These are phyloP conservation scores for Eulithis prunata DNA, from an alignment of 2,888 invertebrate genomes.

Conservation along the genomic window DNA sequence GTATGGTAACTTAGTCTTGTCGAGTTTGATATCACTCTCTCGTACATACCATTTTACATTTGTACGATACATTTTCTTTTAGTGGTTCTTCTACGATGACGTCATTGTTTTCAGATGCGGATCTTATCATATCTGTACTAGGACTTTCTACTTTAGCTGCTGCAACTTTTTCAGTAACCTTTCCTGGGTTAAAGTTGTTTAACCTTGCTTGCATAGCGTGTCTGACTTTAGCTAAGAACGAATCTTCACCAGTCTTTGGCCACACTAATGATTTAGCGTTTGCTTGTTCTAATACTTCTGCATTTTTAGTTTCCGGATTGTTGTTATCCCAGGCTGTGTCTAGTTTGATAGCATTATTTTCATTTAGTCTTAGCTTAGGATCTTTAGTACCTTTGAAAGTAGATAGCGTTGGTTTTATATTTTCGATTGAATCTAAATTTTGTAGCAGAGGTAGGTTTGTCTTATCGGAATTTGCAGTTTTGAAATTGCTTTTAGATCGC, in stretches of 20 bases:
- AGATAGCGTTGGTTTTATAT: conserved; percentile 14
- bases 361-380: conserved; percentile 5
- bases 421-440: conserved; percentile 14
- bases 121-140: conserved; percentile 48
- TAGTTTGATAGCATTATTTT: conserved; percentile 9
- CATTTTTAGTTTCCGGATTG: conserved; percentile 8
- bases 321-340: conserved; percentile 10
- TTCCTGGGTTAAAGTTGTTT: conserved; percentile 32
- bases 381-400: conserved; percentile 15
- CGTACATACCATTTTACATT: conserved; percentile 70
- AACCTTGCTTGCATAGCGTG: conserved; percentile 52
- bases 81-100: conserved; percentile 43
- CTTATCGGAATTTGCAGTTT: conserved; percentile 17
- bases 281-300: conserved; percentile 8
- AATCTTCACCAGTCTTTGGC: conserved; percentile 49
- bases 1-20: too few species aligned
- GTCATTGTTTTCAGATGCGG: conserved; percentile 53
- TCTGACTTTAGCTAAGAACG: conserved; percentile 55
- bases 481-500: conserved; percentile 27
- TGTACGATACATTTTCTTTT: conserved; percentile 69
- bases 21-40: conserved; percentile 46
- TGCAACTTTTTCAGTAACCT: conserved; percentile 9
- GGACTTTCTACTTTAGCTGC: conserved; percentile 27
- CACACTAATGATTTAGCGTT: conserved; percentile 27
- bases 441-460: conserved; percentile 15